These are phyloP conservation scores for Luidia sarsii DNA, from an alignment of 53 echinoderm and acorn worm species.

Conservation along the genomic window DNA sequence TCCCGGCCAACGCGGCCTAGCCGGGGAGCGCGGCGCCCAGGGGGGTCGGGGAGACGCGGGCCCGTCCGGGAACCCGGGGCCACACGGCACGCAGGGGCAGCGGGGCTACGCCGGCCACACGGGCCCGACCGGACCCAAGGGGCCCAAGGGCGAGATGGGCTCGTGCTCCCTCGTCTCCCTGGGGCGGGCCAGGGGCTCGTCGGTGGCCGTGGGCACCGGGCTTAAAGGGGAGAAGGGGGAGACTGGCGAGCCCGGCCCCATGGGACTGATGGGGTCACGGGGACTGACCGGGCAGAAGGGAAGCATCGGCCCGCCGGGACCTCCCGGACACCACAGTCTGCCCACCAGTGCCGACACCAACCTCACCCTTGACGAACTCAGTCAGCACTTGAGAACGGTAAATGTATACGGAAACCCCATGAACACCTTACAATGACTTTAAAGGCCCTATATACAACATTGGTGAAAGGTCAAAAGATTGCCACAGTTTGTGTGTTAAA, in stretches of 20 bases:
- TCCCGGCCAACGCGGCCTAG: not conserved
- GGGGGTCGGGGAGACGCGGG: constrained; percentile 42
- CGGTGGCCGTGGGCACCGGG: not conserved
- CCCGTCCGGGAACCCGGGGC: not conserved
- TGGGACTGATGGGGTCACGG: constrained; percentile 51
- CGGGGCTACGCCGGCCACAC: constrained; percentile 19
- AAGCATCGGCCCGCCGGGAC: constrained; percentile 7
- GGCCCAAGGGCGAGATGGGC: constrained; percentile 27
- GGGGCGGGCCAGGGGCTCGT: not conserved
- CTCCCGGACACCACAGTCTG: constrained; percentile 19
- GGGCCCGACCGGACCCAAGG: constrained; percentile 37
- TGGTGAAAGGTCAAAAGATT: too few species aligned
- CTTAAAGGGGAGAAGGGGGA: constrained; percentile 47
- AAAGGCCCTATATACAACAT: too few species aligned
- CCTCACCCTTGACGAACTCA: constrained; percentile 18
- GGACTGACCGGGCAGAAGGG: constrained; percentile 44
- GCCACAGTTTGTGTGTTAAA: too few species aligned
- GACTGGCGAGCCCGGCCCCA: constrained; percentile 40
- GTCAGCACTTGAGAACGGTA: too few species aligned
- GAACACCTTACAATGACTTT: too few species aligned
- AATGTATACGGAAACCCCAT: not conserved
- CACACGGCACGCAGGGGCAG: constrained; percentile 18
- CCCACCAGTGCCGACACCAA: not conserved
- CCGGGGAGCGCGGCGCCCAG: constrained; percentile 3
- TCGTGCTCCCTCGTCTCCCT: not conserved